These are phyloP conservation scores for Melozone crissalis DNA, from an alignment of 2,113 vertebrate genomes.

Conservation along the genomic window DNA sequence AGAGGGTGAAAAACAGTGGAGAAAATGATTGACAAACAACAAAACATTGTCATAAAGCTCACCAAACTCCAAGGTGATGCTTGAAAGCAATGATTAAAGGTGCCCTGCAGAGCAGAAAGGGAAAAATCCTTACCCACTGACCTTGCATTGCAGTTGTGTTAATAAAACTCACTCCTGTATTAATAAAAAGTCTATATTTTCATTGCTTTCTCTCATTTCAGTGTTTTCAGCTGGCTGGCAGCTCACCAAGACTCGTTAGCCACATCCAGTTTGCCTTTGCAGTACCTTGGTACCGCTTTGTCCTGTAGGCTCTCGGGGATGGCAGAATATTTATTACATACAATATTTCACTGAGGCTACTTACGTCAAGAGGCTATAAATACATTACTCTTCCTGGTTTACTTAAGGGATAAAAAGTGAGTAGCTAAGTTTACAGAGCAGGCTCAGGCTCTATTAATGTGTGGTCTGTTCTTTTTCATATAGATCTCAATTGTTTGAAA, in stretches of 20 bases:
- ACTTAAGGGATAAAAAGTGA: conserved; percentile 58
- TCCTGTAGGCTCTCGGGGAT: neutral
- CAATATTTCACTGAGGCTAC: conserved; percentile 42
- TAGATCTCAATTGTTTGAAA: conserved; percentile 44
- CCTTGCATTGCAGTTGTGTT: conserved; percentile 33
- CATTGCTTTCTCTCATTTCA: conserved; percentile 50
- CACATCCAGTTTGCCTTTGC: neutral
- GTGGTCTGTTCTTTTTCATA: conserved; percentile 54
- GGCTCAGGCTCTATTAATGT: conserved; percentile 8
- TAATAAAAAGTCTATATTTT: conserved; percentile 26
- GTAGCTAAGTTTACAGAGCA: conserved; percentile 49
- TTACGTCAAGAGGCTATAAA: conserved; percentile 45
- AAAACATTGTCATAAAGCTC: neutral
- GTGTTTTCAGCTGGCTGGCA: conserved; percentile 66
- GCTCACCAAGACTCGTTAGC: conserved; percentile 41
- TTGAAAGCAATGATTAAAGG: neutral
- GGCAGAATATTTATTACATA: conserved; percentile 28
- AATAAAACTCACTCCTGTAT: conserved; percentile 44
- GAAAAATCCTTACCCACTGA: neutral
- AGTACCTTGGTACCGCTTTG: neutral
- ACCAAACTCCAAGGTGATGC: neutral
- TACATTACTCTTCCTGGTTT: conserved; percentile 15
- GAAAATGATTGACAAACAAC: neutral
- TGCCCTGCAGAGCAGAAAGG: neutral
- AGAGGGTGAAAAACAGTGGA: neutral